These are phyloP conservation scores for Hylyphantes graminicola DNA, from an alignment of 1,140 invertebrate genomes.

Conservation along the genomic window DNA sequence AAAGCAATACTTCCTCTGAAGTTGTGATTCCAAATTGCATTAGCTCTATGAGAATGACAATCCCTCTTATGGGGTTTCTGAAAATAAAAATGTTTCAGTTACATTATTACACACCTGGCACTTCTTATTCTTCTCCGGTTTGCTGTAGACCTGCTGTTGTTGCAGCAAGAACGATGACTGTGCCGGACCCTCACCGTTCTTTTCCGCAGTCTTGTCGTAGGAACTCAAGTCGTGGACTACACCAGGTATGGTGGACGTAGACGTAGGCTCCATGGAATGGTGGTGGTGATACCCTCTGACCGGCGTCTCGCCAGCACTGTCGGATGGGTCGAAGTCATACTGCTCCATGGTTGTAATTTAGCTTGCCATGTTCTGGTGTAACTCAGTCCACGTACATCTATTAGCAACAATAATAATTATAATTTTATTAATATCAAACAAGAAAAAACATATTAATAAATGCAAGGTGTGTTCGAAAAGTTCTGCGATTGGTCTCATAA, in stretches of 20 bases:
- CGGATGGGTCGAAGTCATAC: constrained; percentile 49
- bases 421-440: no score
- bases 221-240: constrained; percentile 44
- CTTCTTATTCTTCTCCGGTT: constrained; percentile 63
- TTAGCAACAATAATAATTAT: no score
- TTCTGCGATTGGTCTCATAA: no score
- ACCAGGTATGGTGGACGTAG: constrained; percentile 17
- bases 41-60: no score
- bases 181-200: background rate
- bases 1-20: no score
- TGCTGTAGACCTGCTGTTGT: constrained; percentile 33
- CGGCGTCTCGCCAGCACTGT: constrained; percentile 20
- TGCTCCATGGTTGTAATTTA: constrained; percentile 41
- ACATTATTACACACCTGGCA: constrained; percentile 66
- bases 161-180: constrained; percentile 37
- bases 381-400: no score
- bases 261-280: constrained; percentile 4
- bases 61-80: no score
- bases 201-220: constrained; percentile 27
- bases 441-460: no score
- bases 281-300: constrained; percentile 19
- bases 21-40: no score
- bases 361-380: no score
- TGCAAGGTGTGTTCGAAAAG: no score
- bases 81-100: no score